Base-by-base conservation (phyloP, 2,113 vertebrate species). In the Amphilophus citrinellus region DNA sequence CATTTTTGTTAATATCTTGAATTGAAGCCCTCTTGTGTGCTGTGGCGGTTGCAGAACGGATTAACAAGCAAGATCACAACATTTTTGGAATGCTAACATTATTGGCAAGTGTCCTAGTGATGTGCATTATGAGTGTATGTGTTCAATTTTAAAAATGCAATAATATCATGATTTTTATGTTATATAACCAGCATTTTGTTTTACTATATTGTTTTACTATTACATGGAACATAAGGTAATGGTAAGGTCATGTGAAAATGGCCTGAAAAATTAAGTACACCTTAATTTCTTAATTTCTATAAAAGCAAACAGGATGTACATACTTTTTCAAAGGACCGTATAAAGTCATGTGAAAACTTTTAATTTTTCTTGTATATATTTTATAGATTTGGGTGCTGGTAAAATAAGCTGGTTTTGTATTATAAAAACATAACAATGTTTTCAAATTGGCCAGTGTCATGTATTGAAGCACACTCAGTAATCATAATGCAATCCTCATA, bases 191-290 rank as follows among this genome's bases (percentile, higher is more conserved):
- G 42, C 37, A 10, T 39, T 39, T 39, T 39, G 37, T 39, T 39
- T 39, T 9, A 9, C 37, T 39, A 39, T 39, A 7, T 39, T 27
- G 27, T 27, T 27, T 27, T 27, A 27, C 27, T 27, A 27, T 27
- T 27, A 27, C 27, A 10, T 32, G 83, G 53, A 75, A 87, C 62
- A 32, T 90, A 92, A 83, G 91, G 89, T 37, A 88, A 91, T 4
- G 86, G 89, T 91, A 83, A 1, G 4, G 15, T 11, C 39, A 44
- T 27, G 17, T 66, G 39, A 66, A 44, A 47, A 44, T 24, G 65
- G 47, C 22, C 65, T 68, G 22, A 68, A 68, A 53, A 68, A 68
- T 22, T 27, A 24, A 68, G 14, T 6, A 27, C 65, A 68, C 22
- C 8, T 35, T 35, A 35, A 35, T 35, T 35, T 35, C 35, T 7